Percentiles rank a stretch among this genome's conserved stretches.
Conservation (phyloP, 2,888 invertebrate genomes). For the Oxytorus armatus region DNA sequence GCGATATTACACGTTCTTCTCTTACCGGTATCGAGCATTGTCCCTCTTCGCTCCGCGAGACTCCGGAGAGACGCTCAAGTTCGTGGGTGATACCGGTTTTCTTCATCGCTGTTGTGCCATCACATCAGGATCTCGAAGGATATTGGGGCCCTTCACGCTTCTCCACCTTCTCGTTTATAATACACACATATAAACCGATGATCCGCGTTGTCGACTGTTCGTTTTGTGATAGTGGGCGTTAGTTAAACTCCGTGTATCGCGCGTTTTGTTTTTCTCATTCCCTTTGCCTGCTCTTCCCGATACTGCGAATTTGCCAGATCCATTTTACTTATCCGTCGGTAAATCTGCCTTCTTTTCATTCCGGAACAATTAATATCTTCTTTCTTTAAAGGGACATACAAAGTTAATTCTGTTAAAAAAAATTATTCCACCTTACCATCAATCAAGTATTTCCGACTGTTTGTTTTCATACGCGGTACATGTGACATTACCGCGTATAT, state of each 20-base stretch:
- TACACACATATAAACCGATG: neutral
- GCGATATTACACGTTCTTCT: conserved; percentile 26
- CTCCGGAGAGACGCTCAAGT: conserved; percentile 44
- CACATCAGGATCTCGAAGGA: conserved; percentile 63
- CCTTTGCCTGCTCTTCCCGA: neutral
- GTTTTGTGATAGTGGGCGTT: conserved; percentile 20
- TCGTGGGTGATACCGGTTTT: conserved; percentile 67
- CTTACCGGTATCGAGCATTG: conserved; percentile 30
- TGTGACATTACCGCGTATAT: conserved; percentile 3
- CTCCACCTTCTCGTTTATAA: conserved; percentile 13
- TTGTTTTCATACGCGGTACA: neutral
- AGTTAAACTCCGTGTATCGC: conserved; percentile 7
- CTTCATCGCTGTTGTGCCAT: conserved; percentile 56
- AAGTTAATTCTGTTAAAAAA: neutral
- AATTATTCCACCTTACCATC: conserved; percentile 17
- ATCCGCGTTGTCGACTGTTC: neutral
- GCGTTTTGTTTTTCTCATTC: neutral
- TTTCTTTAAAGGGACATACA: neutral
- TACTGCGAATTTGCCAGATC: neutral
- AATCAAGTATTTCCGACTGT: neutral
- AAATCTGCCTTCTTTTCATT: too few species aligned
- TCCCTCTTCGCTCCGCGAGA: conserved; percentile 30
- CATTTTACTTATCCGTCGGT: neutral
- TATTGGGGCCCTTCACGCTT: conserved; percentile 55
- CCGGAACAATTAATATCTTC: neutral